Evolutionary conservation across 2,113 vertebrate genomes (phyloP).

Genomic region (Chauna torquata): DNA sequence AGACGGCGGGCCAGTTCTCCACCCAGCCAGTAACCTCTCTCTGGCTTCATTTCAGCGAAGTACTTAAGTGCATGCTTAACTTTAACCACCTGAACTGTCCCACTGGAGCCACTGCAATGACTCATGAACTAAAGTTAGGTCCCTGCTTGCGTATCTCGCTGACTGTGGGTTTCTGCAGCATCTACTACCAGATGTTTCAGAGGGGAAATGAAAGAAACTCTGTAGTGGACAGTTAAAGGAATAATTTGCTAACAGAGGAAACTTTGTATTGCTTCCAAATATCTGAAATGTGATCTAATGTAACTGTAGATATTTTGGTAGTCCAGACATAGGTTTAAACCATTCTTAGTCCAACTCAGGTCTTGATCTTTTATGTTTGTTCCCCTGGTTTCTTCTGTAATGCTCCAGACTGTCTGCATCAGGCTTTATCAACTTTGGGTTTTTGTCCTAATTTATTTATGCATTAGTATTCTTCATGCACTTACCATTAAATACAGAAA

Average conservation of each 20-base stretch:
- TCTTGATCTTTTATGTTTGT: conserved; percentile 8
- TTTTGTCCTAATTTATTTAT: background rate
- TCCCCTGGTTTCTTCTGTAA: background rate
- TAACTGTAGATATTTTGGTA: background rate
- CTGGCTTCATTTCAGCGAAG: conserved; percentile 6
- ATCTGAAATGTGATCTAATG: conserved; percentile 5
- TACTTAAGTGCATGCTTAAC: conserved; percentile 28
- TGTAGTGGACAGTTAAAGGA: conserved; percentile 51
- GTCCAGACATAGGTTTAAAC: conserved; percentile 23
- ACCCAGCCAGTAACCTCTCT: background rate
- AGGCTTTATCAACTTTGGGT: background rate
- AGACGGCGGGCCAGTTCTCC: background rate
- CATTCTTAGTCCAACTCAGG: background rate
- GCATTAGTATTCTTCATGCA: background rate
- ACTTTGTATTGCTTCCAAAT: conserved; percentile 52
- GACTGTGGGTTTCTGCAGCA: conserved; percentile 54
- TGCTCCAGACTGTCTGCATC: background rate
- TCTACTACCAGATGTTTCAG: conserved; percentile 50
- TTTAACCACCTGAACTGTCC: conserved; percentile 63
- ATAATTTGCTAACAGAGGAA: conserved; percentile 53
- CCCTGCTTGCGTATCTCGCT: background rate
- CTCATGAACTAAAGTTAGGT: conserved; percentile 62
- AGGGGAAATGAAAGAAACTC: conserved; percentile 61
- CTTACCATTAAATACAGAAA: background rate
- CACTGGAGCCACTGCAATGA: conserved; percentile 26